Percentiles rank a stretch among this genome's conserved stretches.
phyloP scores from a whole-genome alignment of 2,888 invertebrate species.

The Thymelicus lineola region DNA sequence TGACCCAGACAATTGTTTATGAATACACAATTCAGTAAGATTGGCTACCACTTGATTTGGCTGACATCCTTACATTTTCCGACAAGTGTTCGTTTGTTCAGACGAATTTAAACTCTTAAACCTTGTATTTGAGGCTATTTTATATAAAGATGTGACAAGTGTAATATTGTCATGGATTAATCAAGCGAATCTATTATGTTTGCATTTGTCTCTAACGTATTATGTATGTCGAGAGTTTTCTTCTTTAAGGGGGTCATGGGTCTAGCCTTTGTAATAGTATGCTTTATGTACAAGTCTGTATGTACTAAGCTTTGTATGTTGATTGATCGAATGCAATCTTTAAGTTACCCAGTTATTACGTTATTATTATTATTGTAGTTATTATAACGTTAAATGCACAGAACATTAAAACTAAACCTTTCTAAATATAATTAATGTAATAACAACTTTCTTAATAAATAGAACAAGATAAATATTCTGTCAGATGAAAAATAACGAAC shows the following conservation, averaged over 20 bases:
- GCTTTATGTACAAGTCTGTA: slow-evolving; percentile 1
- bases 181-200: slow-evolving; percentile 44
- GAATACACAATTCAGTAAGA: slow-evolving; percentile 38
- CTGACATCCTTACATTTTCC: slow-evolving; percentile 21
- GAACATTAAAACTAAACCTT: slow-evolving; percentile 6
- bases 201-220: slow-evolving; percentile 46
- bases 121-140: slow-evolving; percentile 14
- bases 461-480: slow-evolving; percentile 12
- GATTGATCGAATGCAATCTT: slow-evolving; percentile 11
- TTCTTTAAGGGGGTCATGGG: slow-evolving; percentile 51
- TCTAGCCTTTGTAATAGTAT: slow-evolving; percentile 32
- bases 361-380: too few relatives aligned
- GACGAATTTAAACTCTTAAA: slow-evolving; percentile 24
- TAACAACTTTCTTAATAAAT: background rate
- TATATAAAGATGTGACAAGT: slow-evolving; percentile 3
- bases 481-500: slow-evolving; percentile 9
- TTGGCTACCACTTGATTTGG: slow-evolving; percentile 36
- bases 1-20: slow-evolving; percentile 41
- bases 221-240: slow-evolving; percentile 45
- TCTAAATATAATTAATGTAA: slow-evolving; percentile 7
- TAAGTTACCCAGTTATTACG: background rate
- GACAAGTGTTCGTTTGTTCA: slow-evolving; percentile 27
- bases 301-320: background rate
- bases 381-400: background rate
- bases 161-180: slow-evolving; percentile 37